Conservation (phyloP, 2,888 invertebrate genomes). For the Mongoloraphidia duomilia region DNA sequence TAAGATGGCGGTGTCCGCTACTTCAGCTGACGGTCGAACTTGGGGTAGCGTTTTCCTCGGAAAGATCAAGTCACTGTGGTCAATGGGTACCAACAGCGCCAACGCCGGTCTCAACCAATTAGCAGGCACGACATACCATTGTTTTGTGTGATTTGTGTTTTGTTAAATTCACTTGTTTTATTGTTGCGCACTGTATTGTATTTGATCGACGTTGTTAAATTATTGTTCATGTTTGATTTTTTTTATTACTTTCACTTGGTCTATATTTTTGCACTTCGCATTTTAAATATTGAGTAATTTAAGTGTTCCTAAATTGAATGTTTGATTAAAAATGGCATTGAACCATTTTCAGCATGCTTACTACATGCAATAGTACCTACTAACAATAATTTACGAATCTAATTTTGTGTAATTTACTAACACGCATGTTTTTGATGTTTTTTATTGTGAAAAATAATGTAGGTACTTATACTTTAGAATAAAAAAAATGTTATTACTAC, state of each 20-base stretch:
- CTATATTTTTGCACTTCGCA: background rate
- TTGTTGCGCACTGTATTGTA: background rate
- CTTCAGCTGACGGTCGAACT: conserved; percentile 36
- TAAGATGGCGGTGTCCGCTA: conserved; percentile 26
- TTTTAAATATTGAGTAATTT: too few relatives aligned
- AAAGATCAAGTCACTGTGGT: conserved; percentile 82
- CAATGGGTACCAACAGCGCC: conserved; percentile 55
- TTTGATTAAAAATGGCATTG: too few relatives aligned
- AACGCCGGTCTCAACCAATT: conserved; percentile 70
- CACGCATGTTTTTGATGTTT: too few relatives aligned
- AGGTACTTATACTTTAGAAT: too few relatives aligned
- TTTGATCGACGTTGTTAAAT: background rate
- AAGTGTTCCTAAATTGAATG: too few relatives aligned
- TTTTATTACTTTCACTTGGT: background rate
- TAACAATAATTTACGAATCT: too few relatives aligned
- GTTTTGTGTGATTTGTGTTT: conserved; percentile 1
- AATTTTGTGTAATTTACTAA: too few relatives aligned
- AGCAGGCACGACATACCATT: conserved; percentile 42
- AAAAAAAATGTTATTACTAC: too few relatives aligned
- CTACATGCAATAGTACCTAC: too few relatives aligned
- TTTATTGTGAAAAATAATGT: too few relatives aligned
- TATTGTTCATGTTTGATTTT: background rate
- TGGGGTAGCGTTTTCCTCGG: conserved; percentile 72
- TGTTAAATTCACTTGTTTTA: background rate
- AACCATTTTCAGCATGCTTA: too few relatives aligned